These are phyloP conservation scores for Danaus melanippus DNA, from an alignment of 1,140 invertebrate genomes.

Conservation along the genomic window DNA sequence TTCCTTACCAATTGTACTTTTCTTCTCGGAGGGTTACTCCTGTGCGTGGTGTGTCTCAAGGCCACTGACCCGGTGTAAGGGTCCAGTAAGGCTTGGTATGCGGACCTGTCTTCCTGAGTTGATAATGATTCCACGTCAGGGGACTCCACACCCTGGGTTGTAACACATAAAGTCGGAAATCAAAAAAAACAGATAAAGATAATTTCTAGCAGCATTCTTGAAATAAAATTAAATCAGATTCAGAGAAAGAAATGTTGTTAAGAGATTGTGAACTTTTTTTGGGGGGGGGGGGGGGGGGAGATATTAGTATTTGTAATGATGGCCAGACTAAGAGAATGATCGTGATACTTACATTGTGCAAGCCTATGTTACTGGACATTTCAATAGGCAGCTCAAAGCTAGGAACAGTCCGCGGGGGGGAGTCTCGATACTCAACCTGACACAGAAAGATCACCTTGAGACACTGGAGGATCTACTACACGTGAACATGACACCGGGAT, in stretches of 20 bases:
- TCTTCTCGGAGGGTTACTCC: slow-evolving; percentile 30
- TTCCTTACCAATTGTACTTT: slow-evolving; percentile 46
- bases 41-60: slow-evolving; percentile 29
- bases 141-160: slow-evolving; percentile 40
- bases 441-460: no score
- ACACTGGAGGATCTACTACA: no score
- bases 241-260: no score
- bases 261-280: no score
- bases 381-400: slow-evolving; percentile 62
- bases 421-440: neutral
- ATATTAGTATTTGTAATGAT: no score
- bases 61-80: slow-evolving; percentile 56
- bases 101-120: slow-evolving; percentile 45
- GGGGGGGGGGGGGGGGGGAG: no score
- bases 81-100: slow-evolving; percentile 52
- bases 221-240: no score
- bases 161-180: neutral
- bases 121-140: slow-evolving; percentile 50
- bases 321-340: no score
- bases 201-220: no score
- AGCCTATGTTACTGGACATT: slow-evolving; percentile 44
- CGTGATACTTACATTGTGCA: slow-evolving; percentile 52
- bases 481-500: no score
- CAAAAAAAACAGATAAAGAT: no score
- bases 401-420: slow-evolving; percentile 34